Evolutionary conservation across 2,888 invertebrate genomes (phyloP), one percentile per base, ranked within the genome.

Genomic region (Acleris sparsana): DNA sequence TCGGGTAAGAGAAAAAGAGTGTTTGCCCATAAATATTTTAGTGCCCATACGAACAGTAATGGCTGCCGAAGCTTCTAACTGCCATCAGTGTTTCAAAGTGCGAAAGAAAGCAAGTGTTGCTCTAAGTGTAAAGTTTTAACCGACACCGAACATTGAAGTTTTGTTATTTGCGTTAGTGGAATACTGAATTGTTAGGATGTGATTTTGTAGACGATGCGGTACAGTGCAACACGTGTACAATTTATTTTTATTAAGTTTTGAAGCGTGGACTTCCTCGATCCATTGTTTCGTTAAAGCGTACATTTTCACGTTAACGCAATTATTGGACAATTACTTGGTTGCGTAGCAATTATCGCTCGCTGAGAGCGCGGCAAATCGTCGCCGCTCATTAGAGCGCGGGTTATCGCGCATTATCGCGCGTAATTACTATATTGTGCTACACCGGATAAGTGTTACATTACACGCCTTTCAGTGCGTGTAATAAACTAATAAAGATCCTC

Each of bases 281-380:
- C 80, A 90, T 92, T 92, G 89, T 92, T 91, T 73, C 81, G 80
- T 89, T 86, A 87, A 89, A 90, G 85, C 92, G 88, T 92, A 83
- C 76, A 88, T 86, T 89, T 92, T 88, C 90, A 88, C 86, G 84
- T 91, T 90, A 90, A 79, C 89, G 89, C 88, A 91, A 91, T 92
- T 91, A 91, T 88, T 86, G 89, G 89, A 86, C 85, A 87, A 91
- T 92, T 91, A 91, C 86, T 85, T 83, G 89, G 83, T 79, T 82
- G 82, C 79, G 80, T 80, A 82, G 78, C 79, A 84, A 85, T 88
- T 83, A 86, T 82, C 78, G 84, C 78, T 80, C 70, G 70, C 79
- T 74, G 78, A 75, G 80, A 84, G 82, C 87, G 85, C 74, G 77
- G 75, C 85, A 75, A 88, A 90, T 88, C 80, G 79, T 79, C 82